These are phyloP conservation scores for Mus minutoides DNA, from an alignment of 2,797 vertebrate genomes.

Conservation along the genomic window DNA sequence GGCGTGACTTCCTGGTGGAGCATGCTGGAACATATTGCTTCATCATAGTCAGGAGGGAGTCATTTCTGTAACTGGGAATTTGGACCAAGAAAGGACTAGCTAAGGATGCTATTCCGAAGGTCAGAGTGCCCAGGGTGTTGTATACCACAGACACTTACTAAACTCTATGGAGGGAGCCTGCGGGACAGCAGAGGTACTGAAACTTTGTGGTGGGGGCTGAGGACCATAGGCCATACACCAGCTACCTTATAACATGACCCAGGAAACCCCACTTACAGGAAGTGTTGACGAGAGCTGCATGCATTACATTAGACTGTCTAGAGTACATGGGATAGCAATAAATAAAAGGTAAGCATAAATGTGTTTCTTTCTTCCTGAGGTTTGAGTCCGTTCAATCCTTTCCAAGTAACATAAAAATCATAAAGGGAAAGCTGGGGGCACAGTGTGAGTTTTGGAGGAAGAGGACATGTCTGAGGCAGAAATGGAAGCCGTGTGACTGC, in stretches of 20 bases:
- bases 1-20: neutral
- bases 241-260: neutral
- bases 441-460: neutral
- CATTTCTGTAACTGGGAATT: neutral
- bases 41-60: neutral
- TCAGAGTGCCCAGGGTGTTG: neutral
- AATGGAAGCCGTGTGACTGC: neutral
- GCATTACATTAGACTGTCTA: neutral
- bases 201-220: neutral
- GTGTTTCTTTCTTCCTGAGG: constrained; percentile 18
- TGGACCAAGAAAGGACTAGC: neutral
- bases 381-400: neutral
- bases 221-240: neutral
- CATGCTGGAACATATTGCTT: neutral
- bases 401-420: neutral
- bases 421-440: neutral
- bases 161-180: neutral
- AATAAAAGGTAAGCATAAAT: constrained; percentile 15
- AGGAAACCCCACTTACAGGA: neutral
- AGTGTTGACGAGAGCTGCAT: neutral
- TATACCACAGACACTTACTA: neutral
- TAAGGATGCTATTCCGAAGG: too few relatives aligned
- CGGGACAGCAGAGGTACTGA: neutral
- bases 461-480: constrained; percentile 27
- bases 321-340: neutral